Conservation (phyloP, 2,888 invertebrate species). For the Rhagonycha fulva region DNA sequence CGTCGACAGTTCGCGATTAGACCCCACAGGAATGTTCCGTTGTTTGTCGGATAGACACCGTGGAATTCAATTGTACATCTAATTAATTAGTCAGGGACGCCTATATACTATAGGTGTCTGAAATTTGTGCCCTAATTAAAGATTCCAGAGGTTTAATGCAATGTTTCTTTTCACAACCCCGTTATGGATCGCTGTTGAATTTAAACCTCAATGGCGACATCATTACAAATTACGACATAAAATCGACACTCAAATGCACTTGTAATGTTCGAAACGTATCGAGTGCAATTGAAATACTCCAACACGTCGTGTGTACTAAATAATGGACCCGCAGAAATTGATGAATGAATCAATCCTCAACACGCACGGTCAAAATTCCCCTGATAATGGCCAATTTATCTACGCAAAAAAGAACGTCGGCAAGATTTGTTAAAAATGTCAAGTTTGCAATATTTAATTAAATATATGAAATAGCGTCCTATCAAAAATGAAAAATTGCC, state of each 20-base stretch:
- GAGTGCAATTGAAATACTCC: constrained; percentile 2
- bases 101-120: constrained; percentile 35
- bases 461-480: neutral
- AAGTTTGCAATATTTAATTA: neutral
- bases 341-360: constrained; percentile 9
- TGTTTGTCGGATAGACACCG: constrained; percentile 51
- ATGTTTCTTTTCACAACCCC: constrained; percentile 29
- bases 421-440: neutral
- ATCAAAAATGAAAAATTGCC: neutral
- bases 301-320: neutral
- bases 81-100: constrained; percentile 51
- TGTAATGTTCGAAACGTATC: constrained; percentile 4
- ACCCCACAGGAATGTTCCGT: constrained; percentile 48
- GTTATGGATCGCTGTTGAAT: constrained; percentile 17
- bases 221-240: constrained; percentile 9
- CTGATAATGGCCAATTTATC: constrained; percentile 13
- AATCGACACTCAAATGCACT: constrained; percentile 18
- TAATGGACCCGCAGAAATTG: constrained; percentile 4
- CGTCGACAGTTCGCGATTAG: constrained; percentile 45
- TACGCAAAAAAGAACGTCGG: neutral
- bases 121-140: constrained; percentile 45
- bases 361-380: constrained; percentile 4
- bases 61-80: constrained; percentile 52
- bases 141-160: constrained; percentile 41
- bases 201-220: constrained; percentile 1